phyloP scores from a whole-genome alignment of 2,888 invertebrate genomes.

The Meiosimyza platycephala region DNA sequence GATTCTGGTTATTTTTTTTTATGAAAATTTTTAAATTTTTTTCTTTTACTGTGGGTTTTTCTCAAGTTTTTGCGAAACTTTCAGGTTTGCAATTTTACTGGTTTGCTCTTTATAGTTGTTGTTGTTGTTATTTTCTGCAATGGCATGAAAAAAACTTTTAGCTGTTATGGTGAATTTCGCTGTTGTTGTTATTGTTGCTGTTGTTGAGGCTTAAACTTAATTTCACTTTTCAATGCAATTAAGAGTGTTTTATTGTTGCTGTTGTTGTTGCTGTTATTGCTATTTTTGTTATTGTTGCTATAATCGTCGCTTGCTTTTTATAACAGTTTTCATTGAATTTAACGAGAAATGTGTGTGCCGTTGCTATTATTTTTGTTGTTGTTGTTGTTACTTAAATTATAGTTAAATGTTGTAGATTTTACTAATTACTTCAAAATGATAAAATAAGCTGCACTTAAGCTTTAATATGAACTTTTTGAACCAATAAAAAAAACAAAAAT shows the following conservation, averaged over 20 bases:
- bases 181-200: conserved; percentile 32
- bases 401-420: conserved; percentile 4
- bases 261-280: conserved; percentile 19
- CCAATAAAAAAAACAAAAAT: too few relatives aligned
- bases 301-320: background rate
- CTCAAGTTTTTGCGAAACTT: too few relatives aligned
- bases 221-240: conserved; percentile 30
- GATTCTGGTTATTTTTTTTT: conserved; percentile 35
- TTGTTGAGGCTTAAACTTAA: conserved; percentile 25
- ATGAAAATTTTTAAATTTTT: conserved; percentile 26
- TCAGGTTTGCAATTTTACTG: conserved; percentile 38
- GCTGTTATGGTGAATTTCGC: conserved; percentile 40
- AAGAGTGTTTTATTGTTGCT: conserved; percentile 16
- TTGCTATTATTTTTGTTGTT: background rate
- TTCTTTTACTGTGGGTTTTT: background rate
- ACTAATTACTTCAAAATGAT: background rate
- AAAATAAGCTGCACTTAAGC: too few relatives aligned
- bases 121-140: conserved; percentile 17
- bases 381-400: background rate
- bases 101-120: conserved; percentile 29
- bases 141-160: conserved; percentile 38
- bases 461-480: too few relatives aligned
- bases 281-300: conserved; percentile 6
- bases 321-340: too few relatives aligned
- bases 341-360: too few relatives aligned